Evolutionary conservation across 2,888 invertebrate genomes (phyloP), one percentile per base, ranked within the genome.

Genomic region (Crocallis elinguaria): DNA sequence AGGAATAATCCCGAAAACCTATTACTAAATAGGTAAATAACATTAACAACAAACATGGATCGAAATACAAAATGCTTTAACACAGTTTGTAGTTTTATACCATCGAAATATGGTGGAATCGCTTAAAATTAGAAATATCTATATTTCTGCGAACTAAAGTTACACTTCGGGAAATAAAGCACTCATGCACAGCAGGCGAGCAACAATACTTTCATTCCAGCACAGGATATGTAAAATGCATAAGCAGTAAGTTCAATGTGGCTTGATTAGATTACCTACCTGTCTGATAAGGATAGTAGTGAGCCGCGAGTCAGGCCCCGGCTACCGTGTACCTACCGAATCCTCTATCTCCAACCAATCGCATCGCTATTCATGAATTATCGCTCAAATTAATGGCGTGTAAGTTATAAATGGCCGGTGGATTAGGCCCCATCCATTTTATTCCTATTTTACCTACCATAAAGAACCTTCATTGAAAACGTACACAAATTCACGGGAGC

Each of bases 371-470:
- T 77, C 82, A 79, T 78, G 79, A 88, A 88, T 89, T 90, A 91
- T 90, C 88, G 84, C 85, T 86, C 87, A 87, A 91, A 89, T 90
- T 91, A 91, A 91, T 91, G 90, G 88, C 84, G 88, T 90, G 90
- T 89, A 82, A 90, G 88, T 88, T 91, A 90, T 90, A 90, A 90
- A 91, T 91, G 90, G 88, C 86, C 81, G 82, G 66, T 67, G 87
- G 90, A 90, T 90, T 91, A 90, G 82, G 85, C 74, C 61, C 84
- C 83, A 88, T 87, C 88, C 88, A 78, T 88, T 90, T 91, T 88
- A 87, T 89, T 89, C 88, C 89, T 88, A 88, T 88, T 89, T 89
- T 89, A 88, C 89, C 89, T 89, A 88, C 88, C 84, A 84, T 86
- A 83, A 90, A 88, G 87, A 86, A 84, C 85, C 83, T 88, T 89